Evolutionary conservation across 2,888 invertebrate genomes (phyloP), one percentile per base, ranked within the genome.

Genomic region (Gortyna flavago): DNA sequence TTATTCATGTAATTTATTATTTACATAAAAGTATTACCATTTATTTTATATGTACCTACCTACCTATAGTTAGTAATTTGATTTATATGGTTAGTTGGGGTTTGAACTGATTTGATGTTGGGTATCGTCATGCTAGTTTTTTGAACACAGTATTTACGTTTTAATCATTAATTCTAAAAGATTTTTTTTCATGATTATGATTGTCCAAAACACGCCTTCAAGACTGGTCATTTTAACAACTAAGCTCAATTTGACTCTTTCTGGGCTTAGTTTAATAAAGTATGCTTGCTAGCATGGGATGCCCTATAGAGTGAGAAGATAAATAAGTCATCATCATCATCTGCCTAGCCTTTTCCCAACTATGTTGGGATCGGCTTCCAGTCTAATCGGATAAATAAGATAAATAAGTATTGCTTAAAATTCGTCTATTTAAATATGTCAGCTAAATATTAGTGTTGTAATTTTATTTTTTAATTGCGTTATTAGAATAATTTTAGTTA

Each of bases 1-100:
- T 88, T 89, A 88, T 86, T 87, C 85, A 84, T 84, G 85, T 86
- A 80, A 81, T 86, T 79, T 77, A 78, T 88, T 84, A 65, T 85
- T 83, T 85, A 84, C 83, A 85, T 84, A 89, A 87, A 71, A 74
- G 79, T 87, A 86, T 84, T 85, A 69, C 70, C 67, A 84, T 84
- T 80, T 72, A 75, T 79, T 75, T 70, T 76, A 59, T 81, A 62
- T 69, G 59, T 70, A 69, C 35, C 57, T 65, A 38, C n/a, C n/a
- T 35, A 35, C n/a, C n/a, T 35, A 77, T 67, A 81, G 68, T 67
- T 62, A 75, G 62, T 79, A 41, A 65, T 67, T 81, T 83, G 35
- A 61, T 83, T 79, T 44, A 25, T 64, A 72, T 64, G 35, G 70
- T 70, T 71, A 68, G 41, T 71, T 74, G 67, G 21, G 57, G 44